Conservation (phyloP, 2,888 invertebrate species). For the Eurois occulta region DNA sequence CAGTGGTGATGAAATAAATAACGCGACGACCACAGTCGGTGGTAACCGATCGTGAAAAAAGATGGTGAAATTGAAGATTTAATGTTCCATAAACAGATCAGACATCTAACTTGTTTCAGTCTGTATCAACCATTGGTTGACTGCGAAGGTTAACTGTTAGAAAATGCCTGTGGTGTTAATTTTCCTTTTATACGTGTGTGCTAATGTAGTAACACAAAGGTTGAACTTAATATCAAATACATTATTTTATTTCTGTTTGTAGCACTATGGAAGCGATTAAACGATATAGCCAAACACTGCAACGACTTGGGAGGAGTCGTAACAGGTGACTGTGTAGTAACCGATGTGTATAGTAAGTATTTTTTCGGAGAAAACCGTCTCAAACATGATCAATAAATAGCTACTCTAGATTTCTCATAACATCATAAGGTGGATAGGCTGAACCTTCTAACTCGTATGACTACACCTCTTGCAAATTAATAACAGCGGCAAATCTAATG, state of each 20-base stretch:
- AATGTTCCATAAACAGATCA: not conserved
- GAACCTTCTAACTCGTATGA: not conserved
- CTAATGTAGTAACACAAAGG: not conserved
- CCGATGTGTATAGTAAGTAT: conserved; percentile 53
- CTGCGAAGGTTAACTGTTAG: not conserved
- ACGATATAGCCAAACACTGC: conserved; percentile 74
- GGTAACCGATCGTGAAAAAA: not conserved
- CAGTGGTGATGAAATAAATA: not conserved
- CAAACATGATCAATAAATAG: not conserved
- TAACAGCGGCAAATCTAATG: not conserved
- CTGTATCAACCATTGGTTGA: not conserved
- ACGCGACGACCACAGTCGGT: not conserved
- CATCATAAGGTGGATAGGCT: no score
- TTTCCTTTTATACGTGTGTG: not conserved
- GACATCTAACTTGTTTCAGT: not conserved
- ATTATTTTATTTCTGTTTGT: conserved; percentile 41
- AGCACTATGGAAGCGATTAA: conserved; percentile 80
- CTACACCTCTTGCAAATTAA: not conserved
- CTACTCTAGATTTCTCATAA: not conserved
- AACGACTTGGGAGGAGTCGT: conserved; percentile 78
- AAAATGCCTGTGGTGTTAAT: not conserved
- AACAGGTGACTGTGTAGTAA: no score
- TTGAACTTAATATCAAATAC: not conserved
- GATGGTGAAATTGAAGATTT: not conserved
- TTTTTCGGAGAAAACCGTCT: not conserved